These are phyloP conservation scores for Diarsia dahlii DNA, from an alignment of 2,888 invertebrate species.

Conservation along the genomic window DNA sequence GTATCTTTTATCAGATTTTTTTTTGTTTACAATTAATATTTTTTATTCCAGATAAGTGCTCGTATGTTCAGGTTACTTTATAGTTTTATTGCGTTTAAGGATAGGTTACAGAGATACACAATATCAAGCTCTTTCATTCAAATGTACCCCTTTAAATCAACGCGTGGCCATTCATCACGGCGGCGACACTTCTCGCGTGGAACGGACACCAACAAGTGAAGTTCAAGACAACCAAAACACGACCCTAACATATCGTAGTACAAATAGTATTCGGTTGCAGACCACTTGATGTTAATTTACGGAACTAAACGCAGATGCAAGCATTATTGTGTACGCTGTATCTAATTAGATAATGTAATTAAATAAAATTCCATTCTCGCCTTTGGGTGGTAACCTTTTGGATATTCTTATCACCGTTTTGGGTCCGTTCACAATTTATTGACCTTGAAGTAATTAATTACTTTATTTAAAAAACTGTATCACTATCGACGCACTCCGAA, in stretches of 20 bases:
- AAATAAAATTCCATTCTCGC: conserved; percentile 81
- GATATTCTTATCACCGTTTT: conserved; percentile 79
- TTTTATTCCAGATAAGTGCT: conserved; percentile 60
- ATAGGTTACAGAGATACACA: conserved; percentile 78
- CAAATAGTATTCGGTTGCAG: conserved; percentile 60
- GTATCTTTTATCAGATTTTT: conserved; percentile 62
- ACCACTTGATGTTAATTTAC: conserved; percentile 67
- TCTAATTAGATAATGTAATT: conserved; percentile 89
- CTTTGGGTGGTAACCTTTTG: conserved; percentile 84
- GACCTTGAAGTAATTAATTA: conserved; percentile 57
- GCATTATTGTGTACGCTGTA: conserved; percentile 83
- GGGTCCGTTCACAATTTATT: conserved; percentile 67
- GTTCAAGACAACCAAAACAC: conserved; percentile 69
- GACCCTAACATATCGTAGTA: conserved; percentile 66
- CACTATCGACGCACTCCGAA: conserved; percentile 24
- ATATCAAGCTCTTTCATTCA: conserved; percentile 79
- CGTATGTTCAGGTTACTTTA: conserved; percentile 72
- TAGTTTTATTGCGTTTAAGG: conserved; percentile 82
- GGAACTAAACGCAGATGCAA: conserved; percentile 82
- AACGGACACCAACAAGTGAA: conserved; percentile 70
- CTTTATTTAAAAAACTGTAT: conserved; percentile 55
- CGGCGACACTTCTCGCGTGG: conserved; percentile 80
- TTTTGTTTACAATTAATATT: conserved; percentile 43
- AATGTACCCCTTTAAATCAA: conserved; percentile 87
- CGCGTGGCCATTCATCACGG: conserved; percentile 84